phyloP scores from a whole-genome alignment of 2,113 vertebrate genomes.

The Triplophysa dalaica region DNA sequence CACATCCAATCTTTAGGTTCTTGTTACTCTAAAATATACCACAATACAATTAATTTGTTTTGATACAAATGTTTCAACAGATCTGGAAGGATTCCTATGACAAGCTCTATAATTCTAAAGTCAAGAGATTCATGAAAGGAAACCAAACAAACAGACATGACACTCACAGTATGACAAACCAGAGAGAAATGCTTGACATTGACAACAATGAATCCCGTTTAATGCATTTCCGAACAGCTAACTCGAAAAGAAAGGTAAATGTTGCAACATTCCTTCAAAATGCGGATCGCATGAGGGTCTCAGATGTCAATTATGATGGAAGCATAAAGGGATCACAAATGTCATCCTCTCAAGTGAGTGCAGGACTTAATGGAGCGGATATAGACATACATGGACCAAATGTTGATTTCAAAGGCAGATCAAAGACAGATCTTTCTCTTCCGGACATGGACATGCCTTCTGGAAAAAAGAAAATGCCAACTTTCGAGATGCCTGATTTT shows the following conservation, averaged over 20 bases:
- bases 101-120: constrained; percentile 73
- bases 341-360: neutral
- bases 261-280: constrained; percentile 33
- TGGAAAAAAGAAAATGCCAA: constrained; percentile 41
- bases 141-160: neutral
- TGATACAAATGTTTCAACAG: constrained; percentile 57
- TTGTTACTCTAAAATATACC: neutral
- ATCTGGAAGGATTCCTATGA: constrained; percentile 72
- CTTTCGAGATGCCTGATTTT: constrained; percentile 54
- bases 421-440: constrained; percentile 53
- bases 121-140: constrained; percentile 70
- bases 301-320: neutral
- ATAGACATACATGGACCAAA: neutral
- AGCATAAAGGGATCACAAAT: neutral
- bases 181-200: constrained; percentile 17
- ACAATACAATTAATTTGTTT: neutral
- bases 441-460: constrained; percentile 58
- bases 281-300: neutral
- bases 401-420: constrained; percentile 36
- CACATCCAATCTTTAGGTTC: neutral
- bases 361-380: constrained; percentile 3
- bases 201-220: constrained; percentile 4
- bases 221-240: constrained; percentile 2
- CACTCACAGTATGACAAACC: neutral
- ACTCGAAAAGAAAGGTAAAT: constrained; percentile 10